phyloP scores from a whole-genome alignment of 2,113 vertebrate species.

The Capra hircus region DNA sequence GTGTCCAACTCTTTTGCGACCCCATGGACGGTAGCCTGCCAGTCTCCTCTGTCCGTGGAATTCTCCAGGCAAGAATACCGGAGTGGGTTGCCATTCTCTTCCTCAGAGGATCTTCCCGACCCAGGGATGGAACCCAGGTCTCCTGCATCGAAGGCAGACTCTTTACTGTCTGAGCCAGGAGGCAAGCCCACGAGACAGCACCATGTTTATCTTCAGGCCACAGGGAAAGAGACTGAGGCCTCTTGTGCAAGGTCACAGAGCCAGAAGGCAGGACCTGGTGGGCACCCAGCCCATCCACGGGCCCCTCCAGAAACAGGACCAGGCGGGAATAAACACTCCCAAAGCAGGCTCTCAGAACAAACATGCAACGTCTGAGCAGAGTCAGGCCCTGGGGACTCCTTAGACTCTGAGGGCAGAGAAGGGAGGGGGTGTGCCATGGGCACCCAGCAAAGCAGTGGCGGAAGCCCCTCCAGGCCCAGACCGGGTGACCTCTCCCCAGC shows the following conservation, averaged over 20 bases:
- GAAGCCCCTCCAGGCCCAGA: neutral
- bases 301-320: neutral
- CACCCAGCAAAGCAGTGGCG: rapidly evolving
- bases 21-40: neutral
- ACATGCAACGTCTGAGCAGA: neutral
- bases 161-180: neutral
- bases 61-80: neutral
- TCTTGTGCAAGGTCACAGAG: neutral
- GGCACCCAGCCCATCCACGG: too few relatives aligned
- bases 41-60: neutral
- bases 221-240: neutral
- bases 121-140: neutral
- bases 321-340: neutral
- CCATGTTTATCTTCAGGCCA: too few relatives aligned
- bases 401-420: neutral
- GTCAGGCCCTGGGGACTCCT: neutral
- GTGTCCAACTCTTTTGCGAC: neutral
- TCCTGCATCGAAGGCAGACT: neutral
- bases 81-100: neutral
- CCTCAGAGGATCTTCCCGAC: neutral
- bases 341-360: neutral
- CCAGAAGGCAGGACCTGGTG: neutral
- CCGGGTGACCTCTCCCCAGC: neutral
- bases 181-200: neutral
- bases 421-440: too few relatives aligned